Percentiles rank a stretch among this genome's conserved stretches.
Conservation (phyloP, 2,888 invertebrate genomes). For the Scrobipalpa costella region DNA sequence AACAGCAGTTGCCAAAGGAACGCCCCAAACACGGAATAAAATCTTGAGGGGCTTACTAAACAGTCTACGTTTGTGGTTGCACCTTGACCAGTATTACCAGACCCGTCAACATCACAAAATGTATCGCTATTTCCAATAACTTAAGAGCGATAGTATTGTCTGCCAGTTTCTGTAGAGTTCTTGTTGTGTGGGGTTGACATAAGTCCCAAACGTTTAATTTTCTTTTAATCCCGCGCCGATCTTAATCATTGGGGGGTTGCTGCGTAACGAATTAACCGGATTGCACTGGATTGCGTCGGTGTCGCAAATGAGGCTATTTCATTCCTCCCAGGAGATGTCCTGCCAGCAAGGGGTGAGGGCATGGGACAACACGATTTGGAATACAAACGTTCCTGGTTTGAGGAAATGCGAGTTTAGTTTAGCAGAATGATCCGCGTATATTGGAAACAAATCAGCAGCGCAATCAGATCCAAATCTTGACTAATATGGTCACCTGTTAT, state of each 20-base stretch:
- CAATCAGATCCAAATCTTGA: too few relatives aligned
- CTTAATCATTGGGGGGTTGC: slow-evolving; percentile 74
- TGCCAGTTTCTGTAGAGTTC: neutral
- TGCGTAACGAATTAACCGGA: slow-evolving; percentile 77
- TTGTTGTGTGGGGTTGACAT: slow-evolving; percentile 60
- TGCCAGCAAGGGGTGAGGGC: slow-evolving; percentile 47
- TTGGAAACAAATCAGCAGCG: too few relatives aligned
- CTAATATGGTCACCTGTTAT: too few relatives aligned
- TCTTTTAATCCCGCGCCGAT: slow-evolving; percentile 79
- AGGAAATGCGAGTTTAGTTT: neutral
- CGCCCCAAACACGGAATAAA: slow-evolving; percentile 76
- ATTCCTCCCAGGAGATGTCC: slow-evolving; percentile 62
- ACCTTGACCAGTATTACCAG: slow-evolving; percentile 39
- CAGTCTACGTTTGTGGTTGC: slow-evolving; percentile 57
- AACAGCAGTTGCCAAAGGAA: slow-evolving; percentile 74
- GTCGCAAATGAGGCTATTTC: slow-evolving; percentile 78
- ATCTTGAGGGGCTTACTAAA: slow-evolving; percentile 68
- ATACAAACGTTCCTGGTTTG: slow-evolving; percentile 3
- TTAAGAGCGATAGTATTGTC: neutral
- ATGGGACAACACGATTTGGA: slow-evolving; percentile 28
- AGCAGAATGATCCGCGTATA: neutral
- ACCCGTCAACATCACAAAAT: slow-evolving; percentile 30
- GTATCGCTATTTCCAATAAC: neutral
- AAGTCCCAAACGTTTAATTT: slow-evolving; percentile 75
- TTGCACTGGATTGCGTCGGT: slow-evolving; percentile 78